These are phyloP conservation scores for Drosophila sp. DNA, from an alignment of 1,140 invertebrate genomes.

Conservation along the genomic window DNA sequence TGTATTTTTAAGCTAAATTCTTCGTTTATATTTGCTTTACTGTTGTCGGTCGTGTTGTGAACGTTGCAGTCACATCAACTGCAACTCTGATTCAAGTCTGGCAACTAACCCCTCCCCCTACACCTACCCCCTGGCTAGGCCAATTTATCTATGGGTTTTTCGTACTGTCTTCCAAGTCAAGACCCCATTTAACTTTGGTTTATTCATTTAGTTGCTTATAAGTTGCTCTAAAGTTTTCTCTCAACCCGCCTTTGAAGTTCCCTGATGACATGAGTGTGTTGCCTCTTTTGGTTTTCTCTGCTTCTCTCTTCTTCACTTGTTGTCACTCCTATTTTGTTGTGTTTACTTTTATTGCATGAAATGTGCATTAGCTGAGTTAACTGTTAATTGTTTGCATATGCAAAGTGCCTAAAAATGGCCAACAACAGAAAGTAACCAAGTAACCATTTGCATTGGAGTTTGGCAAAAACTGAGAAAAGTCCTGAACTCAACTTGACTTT, in stretches of 20 bases:
- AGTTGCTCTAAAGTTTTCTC: conserved; percentile 64
- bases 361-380: conserved; percentile 77
- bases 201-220: conserved; percentile 70
- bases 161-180: conserved; percentile 22
- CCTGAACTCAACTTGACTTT: background rate
- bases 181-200: conserved; percentile 60
- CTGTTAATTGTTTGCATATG: conserved; percentile 70
- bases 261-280: conserved; percentile 20
- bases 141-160: conserved; percentile 3
- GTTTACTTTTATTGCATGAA: conserved; percentile 72
- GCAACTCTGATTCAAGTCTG: conserved; percentile 29
- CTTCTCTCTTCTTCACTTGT: conserved; percentile 5
- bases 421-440: background rate
- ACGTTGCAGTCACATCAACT: conserved; percentile 44
- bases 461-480: background rate
- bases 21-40: conserved; percentile 79
- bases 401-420: conserved; percentile 41
- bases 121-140: background rate
- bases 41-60: conserved; percentile 61
- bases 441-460: conserved; percentile 14
- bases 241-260: conserved; percentile 33
- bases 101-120: background rate
- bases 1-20: conserved; percentile 84
- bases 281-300: conserved; percentile 25
- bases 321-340: conserved; percentile 30